These are phyloP conservation scores for Cyclophora punctaria DNA, from an alignment of 2,888 invertebrate genomes.

Conservation along the genomic window DNA sequence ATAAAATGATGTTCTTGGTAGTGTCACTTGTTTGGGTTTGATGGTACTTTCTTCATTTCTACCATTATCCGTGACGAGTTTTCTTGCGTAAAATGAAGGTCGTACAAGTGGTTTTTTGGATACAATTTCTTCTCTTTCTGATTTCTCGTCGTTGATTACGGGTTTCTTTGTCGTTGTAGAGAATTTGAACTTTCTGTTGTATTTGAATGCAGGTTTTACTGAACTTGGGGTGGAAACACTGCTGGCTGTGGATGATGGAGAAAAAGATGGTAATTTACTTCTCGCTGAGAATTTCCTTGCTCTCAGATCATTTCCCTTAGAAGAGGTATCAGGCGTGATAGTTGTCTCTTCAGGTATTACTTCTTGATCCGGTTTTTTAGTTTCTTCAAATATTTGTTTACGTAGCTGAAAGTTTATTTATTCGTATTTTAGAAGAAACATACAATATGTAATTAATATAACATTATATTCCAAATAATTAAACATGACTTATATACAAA, in stretches of 20 bases:
- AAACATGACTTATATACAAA: too few species aligned
- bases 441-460: too few species aligned
- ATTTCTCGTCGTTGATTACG: conserved; percentile 20
- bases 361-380: conserved; percentile 27
- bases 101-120: conserved; percentile 43
- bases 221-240: conserved; percentile 22
- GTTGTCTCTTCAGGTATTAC: conserved; percentile 24
- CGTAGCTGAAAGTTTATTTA: conserved; percentile 44
- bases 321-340: conserved; percentile 23
- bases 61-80: conserved; percentile 27
- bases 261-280: conserved; percentile 27
- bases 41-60: conserved; percentile 17
- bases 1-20: conserved; percentile 59
- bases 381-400: conserved; percentile 36
- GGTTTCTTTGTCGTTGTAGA: conserved; percentile 34
- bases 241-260: conserved; percentile 30
- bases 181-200: conserved; percentile 53
- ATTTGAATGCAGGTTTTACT: conserved; percentile 45
- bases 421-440: too few species aligned
- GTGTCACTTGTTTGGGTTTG: conserved; percentile 29
- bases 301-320: conserved; percentile 37
- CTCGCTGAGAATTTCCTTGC: conserved; percentile 44
- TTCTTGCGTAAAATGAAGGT: conserved; percentile 45
- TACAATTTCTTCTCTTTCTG: conserved; percentile 27
- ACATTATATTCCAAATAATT: too few species aligned